Evolutionary conservation across 2,888 invertebrate genomes (phyloP).

Genomic region (Platycnemis pennipes): DNA sequence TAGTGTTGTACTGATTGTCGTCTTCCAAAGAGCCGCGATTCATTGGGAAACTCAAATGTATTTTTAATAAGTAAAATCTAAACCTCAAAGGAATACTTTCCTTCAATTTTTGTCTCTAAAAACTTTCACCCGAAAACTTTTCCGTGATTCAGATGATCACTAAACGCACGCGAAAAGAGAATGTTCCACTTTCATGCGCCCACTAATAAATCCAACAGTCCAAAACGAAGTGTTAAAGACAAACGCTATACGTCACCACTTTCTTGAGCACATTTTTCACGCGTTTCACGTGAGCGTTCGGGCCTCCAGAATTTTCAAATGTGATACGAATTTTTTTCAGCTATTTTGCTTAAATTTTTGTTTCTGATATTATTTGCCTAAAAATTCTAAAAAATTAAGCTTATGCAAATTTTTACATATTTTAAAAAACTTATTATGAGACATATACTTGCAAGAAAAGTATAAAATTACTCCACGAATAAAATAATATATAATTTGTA

Average conservation of each 20-base stretch:
- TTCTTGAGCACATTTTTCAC: constrained; percentile 7
- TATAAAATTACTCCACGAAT: no score
- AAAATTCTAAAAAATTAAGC: no score
- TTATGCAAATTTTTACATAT: no score
- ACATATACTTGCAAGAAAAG: no score
- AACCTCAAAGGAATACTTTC: not conserved
- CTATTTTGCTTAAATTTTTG: no score
- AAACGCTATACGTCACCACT: not conserved
- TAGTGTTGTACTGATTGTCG: not conserved
- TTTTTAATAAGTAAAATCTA: not conserved
- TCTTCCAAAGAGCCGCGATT: not conserved
- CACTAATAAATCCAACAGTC: not conserved
- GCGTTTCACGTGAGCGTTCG: not conserved
- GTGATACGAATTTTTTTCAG: no score
- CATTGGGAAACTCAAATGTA: not conserved
- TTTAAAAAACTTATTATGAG: no score
- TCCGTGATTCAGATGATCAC: not conserved
- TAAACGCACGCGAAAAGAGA: not conserved
- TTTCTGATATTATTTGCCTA: no score
- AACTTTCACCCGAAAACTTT: not conserved
- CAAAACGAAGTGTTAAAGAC: not conserved
- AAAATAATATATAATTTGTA: no score
- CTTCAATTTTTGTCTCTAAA: not conserved
- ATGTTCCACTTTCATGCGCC: not conserved
- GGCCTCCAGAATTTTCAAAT: not conserved